Evolutionary conservation across 2,113 vertebrate species (phyloP), one percentile per base, ranked within the genome.

Genomic region (Dermatemys mawii): DNA sequence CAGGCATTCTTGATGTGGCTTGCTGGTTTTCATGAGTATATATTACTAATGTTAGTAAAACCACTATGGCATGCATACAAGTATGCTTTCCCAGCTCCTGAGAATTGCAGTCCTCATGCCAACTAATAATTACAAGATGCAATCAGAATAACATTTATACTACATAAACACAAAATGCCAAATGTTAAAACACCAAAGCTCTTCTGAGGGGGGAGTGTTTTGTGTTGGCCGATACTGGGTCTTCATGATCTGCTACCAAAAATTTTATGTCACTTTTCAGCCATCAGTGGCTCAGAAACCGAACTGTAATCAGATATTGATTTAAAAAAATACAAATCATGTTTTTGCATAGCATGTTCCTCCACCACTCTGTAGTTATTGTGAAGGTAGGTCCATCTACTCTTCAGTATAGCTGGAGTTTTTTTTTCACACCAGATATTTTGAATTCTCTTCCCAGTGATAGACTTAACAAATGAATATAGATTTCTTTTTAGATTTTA

Each of bases 21-120:
- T 70, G 63, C 63, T 70, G 17, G 22, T 70, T 70, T 38, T 70
- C 48, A 4, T 1, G 0, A 32, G 1, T 80, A 1, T 57, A 6
- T 6, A 48, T 88, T 41, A 82, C 8, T 81, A 16, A 9, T 93
- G 49, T 24, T 83, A 50, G 48, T 85, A 12, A 88, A 57, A 11
- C 54, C 35, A n/a, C 78, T 5, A 1, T 93, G 63, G 5, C 75
- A 86, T 5, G 7, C 84, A 22, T 0, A 2, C 38, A 70, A 38
- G n/a, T 70, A 38, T 70, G 35, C n/a, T 84, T 24, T 21, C 16
- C 12, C 26, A 75, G 6, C 32, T 85, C 27, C 53, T 29, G 12
- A 44, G 11, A 44, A 70, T 29, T 85, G 7, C 3, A 73, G n/a
- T 17, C 17, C 2, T 54, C 84, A 1, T 1, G 11, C 50, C 54